phyloP scores from a whole-genome alignment of 2,797 vertebrate species.

The Girardinus metallicus region DNA sequence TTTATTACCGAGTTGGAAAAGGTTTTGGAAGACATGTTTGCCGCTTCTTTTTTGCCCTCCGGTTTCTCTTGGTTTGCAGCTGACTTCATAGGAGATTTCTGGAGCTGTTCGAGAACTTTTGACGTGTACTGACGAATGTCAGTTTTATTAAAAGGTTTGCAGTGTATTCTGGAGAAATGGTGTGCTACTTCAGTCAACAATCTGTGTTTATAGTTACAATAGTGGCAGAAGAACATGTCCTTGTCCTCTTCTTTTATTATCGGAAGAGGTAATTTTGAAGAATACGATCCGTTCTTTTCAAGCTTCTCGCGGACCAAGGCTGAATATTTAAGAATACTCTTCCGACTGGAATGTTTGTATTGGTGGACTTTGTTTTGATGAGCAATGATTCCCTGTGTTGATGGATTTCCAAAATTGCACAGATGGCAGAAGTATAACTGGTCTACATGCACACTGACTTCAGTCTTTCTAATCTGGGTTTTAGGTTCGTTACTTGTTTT shows the following conservation, averaged over 20 bases:
- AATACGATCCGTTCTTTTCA: slow-evolving; percentile 34
- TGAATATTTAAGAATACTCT: slow-evolving; percentile 42
- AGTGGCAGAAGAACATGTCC: slow-evolving; percentile 60
- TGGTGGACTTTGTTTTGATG: slow-evolving; percentile 60
- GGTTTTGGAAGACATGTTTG: background rate
- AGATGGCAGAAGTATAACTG: slow-evolving; percentile 67
- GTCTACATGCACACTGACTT: slow-evolving; percentile 27
- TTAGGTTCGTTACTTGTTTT: background rate
- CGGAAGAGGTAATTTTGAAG: slow-evolving; percentile 65
- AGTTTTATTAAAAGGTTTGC: background rate
- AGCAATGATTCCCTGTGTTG: slow-evolving; percentile 44
- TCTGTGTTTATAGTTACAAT: slow-evolving; percentile 63
- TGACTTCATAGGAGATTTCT: background rate
- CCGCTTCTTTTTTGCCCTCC: slow-evolving; percentile 2
- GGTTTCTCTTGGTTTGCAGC: background rate
- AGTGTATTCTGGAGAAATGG: slow-evolving; percentile 58
- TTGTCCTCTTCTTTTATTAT: slow-evolving; percentile 37
- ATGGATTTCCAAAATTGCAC: slow-evolving; percentile 70
- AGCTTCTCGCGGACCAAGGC: slow-evolving; percentile 40
- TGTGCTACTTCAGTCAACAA: background rate
- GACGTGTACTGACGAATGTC: slow-evolving; percentile 41
- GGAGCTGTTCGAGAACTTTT: slow-evolving; percentile 17
- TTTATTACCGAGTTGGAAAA: background rate
- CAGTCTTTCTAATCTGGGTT: rapidly evolving
- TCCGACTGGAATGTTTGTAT: background rate